Base-by-base conservation (phyloP, 2,888 invertebrate genomes). In the Unio delphinus region DNA sequence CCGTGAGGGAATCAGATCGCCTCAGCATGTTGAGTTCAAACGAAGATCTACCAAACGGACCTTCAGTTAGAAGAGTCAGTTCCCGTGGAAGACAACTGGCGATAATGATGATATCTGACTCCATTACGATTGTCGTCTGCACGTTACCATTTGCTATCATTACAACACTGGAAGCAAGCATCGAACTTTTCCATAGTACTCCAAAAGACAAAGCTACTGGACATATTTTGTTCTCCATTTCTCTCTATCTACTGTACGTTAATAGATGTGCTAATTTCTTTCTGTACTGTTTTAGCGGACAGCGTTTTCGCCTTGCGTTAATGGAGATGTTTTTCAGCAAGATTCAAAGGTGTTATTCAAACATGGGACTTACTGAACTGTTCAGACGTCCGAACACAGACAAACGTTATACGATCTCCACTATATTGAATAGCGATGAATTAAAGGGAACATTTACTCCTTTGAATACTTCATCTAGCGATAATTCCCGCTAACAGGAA, bases 251-350 rank as follows among this genome's bases (percentile, higher is more conserved):
- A 1, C 75, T 85, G 15, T 83, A 85, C 62, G 73, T 83, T 11
- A 85, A 85, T 72, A 70, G 83, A 55, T 84, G 84, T 61, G 79
- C 79, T 0, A 84, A 82, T 65, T 83, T 85, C 61, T 84, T 80
- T 61, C 77, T 85, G 34, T 85, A 85, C 65, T 84, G 85, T 64
- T 60, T 83, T 15, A 85, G 82, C 57, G 85, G 85, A 0, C 72
- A 80, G 7, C 67, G 83, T 15, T 85, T 85, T 68, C 68, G 84
- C 4, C 55, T 65, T 17, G 81, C 80, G 3, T 70, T 85, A 30
- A 75, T 68, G 28, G 68, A 72, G 5, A 64, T 81, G 17, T 68
- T 1, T 45, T 45, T 45, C 45, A 45, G 45, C 0, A 45, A 45
- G 45, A 45, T 45, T 45, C 45, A 45, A 45, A 45, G 45, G 45